phyloP scores from a whole-genome alignment of 2,797 vertebrate genomes.

The Euphonia xanthogaster region DNA sequence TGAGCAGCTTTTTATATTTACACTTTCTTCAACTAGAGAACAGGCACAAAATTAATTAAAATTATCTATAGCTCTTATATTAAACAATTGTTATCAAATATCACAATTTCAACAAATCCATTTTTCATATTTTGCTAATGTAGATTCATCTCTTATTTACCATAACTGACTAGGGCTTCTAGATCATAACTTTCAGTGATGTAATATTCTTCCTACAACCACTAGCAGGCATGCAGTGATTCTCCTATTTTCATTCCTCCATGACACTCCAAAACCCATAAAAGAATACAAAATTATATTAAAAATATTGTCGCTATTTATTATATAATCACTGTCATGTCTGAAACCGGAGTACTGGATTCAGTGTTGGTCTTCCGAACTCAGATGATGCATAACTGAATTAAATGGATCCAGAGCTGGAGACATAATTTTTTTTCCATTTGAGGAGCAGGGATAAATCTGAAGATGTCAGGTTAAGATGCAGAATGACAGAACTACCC shows the following conservation, averaged over 20 bases:
- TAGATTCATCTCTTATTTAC: background rate
- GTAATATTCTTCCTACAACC: background rate
- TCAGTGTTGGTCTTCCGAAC: background rate
- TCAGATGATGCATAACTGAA: background rate
- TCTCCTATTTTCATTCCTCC: background rate
- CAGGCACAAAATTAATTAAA: background rate
- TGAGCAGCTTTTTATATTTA: background rate
- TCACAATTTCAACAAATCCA: background rate
- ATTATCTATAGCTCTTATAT: background rate
- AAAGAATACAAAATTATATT: background rate
- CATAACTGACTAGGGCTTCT: background rate
- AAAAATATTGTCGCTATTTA: background rate
- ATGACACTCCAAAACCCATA: background rate
- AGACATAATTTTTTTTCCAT: background rate
- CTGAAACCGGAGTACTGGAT: background rate
- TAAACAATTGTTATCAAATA: background rate
- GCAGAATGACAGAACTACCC: background rate
- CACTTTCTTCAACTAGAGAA: background rate
- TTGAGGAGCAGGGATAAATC: background rate
- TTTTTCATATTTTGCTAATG: background rate
- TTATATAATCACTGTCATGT: background rate
- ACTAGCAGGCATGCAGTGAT: background rate
- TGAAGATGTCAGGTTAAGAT: background rate
- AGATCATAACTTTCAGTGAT: background rate
- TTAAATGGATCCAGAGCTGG: background rate